Conservation (phyloP, 1,140 invertebrate species). For the Vanessa atalanta region DNA sequence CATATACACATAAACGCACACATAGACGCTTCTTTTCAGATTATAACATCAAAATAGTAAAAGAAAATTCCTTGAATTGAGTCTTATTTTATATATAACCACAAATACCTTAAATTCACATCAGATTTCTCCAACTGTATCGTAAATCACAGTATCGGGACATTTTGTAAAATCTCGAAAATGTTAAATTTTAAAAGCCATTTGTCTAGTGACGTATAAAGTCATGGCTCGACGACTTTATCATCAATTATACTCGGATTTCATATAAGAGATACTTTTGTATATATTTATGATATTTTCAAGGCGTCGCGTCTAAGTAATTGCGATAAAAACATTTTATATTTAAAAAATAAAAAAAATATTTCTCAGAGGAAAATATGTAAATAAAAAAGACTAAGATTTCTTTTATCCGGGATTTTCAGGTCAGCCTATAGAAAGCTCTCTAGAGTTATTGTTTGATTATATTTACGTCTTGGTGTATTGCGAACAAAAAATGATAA, state of each 20-base stretch:
- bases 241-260: slow-evolving; percentile 26
- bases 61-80: background rate
- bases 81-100: background rate
- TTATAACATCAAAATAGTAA: background rate
- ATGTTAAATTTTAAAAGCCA: slow-evolving; percentile 45
- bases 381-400: slow-evolving; percentile 19
- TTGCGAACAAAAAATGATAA: background rate
- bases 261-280: background rate
- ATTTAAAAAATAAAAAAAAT: slow-evolving; percentile 4
- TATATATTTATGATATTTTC: background rate
- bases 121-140: slow-evolving; percentile 30
- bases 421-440: slow-evolving; percentile 24
- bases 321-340: slow-evolving; percentile 7
- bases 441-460: slow-evolving; percentile 11
- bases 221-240: slow-evolving; percentile 26
- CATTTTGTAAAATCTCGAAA: slow-evolving; percentile 46
- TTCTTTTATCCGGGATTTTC: slow-evolving; percentile 21
- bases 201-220: slow-evolving; percentile 40
- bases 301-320: background rate
- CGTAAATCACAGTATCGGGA: slow-evolving; percentile 48
- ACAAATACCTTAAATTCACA: slow-evolving; percentile 23
- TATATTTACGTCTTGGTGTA: background rate
- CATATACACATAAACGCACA: too few species aligned
- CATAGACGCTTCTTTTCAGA: too few species aligned
- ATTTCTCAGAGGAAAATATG: slow-evolving; percentile 7